phyloP scores from a whole-genome alignment of 1,140 invertebrate species.

The Calosoma granatense region DNA sequence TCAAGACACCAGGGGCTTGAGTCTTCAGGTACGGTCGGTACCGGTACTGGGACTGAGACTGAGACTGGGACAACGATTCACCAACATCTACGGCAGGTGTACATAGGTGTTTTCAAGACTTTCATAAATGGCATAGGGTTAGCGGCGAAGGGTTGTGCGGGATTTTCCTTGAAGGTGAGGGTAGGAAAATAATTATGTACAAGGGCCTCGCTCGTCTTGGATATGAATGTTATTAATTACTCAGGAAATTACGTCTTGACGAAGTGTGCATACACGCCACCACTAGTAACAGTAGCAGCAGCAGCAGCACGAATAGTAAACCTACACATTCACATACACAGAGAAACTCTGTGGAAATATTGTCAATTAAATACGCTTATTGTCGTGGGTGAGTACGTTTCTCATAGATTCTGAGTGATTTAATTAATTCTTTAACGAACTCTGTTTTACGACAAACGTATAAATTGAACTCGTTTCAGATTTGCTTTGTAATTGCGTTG shows the following conservation, averaged over 20 bases:
- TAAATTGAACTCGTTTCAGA: neutral
- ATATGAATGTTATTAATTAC: conserved; percentile 7
- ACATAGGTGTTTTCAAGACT: neutral
- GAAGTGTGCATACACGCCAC: neutral
- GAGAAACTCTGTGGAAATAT: neutral
- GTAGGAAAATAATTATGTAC: conserved; percentile 7
- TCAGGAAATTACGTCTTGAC: neutral
- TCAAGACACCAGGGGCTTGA: too few species aligned
- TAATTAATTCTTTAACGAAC: conserved; percentile 2
- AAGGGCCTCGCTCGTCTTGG: neutral
- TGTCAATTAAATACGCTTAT: conserved; percentile 2
- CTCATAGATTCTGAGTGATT: neutral
- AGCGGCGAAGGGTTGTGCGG: neutral
- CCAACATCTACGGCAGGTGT: neutral
- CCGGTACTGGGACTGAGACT: too few species aligned
- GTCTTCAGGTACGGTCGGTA: too few species aligned
- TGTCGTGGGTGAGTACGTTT: neutral
- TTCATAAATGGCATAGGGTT: neutral
- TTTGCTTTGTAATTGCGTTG: too few species aligned
- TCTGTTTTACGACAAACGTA: neutral
- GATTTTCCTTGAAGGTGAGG: too few species aligned
- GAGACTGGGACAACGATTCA: neutral
- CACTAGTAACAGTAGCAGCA: too few species aligned
- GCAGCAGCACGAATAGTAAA: too few species aligned
- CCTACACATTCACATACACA: too few species aligned